phyloP scores from a whole-genome alignment of 2,113 vertebrate genomes.

The Puntigrus tetrazona region DNA sequence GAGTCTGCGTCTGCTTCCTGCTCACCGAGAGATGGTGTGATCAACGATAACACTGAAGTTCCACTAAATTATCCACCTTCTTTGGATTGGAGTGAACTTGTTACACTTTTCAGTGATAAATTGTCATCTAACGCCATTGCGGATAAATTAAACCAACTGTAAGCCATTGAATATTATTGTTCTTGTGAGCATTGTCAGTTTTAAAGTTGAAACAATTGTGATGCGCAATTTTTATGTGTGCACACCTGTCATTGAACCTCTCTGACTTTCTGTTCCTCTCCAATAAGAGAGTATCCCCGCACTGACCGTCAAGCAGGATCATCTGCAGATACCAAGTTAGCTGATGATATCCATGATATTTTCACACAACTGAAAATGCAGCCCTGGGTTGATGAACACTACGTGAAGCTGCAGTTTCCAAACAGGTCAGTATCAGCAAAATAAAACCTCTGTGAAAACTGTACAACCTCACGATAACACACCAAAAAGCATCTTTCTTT shows the following conservation, averaged over 20 bases:
- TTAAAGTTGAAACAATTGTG: background rate
- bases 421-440: constrained; percentile 60
- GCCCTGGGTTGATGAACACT: constrained; percentile 83
- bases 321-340: constrained; percentile 68
- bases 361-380: constrained; percentile 73
- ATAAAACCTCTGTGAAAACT: too few relatives aligned
- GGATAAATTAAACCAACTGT: constrained; percentile 69
- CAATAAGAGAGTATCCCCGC: constrained; percentile 56
- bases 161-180: background rate
- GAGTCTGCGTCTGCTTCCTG: background rate
- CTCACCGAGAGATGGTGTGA: background rate
- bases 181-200: background rate
- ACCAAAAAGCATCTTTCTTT: background rate
- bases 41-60: background rate
- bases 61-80: background rate
- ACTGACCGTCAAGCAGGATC: constrained; percentile 76
- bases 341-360: constrained; percentile 59
- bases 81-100: constrained; percentile 77
- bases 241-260: background rate
- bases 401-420: constrained; percentile 79
- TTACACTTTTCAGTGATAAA: constrained; percentile 61
- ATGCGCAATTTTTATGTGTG: background rate
- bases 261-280: background rate
- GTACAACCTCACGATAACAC: too few relatives aligned
- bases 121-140: constrained; percentile 60